Percentiles rank a stretch among this genome's conserved stretches.
Conservation (phyloP, 1,140 invertebrate genomes). For the Phortica variegata region DNA sequence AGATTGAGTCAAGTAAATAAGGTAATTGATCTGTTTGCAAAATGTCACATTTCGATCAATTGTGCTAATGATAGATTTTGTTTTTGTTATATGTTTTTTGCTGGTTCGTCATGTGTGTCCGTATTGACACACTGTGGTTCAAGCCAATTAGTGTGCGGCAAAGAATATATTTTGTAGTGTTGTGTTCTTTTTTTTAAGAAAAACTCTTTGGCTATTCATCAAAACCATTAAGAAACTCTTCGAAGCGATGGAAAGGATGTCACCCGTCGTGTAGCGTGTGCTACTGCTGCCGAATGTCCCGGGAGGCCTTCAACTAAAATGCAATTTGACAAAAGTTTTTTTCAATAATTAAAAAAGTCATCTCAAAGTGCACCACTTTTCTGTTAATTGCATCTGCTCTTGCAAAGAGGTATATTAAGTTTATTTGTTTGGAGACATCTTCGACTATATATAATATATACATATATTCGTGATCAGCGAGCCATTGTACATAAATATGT, state of each 20-base stretch:
- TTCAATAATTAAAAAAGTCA: too few relatives aligned
- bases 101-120: conserved; percentile 34
- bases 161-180: conserved; percentile 22
- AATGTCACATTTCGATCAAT: conserved; percentile 17
- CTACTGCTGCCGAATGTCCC: conserved; percentile 27
- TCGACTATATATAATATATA: too few relatives aligned
- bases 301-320: not conserved
- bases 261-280: conserved; percentile 40
- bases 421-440: too few relatives aligned
- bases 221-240: conserved; percentile 17
- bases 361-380: too few relatives aligned
- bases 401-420: too few relatives aligned
- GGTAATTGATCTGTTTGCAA: conserved; percentile 50
- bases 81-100: conserved; percentile 20
- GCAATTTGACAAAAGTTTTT: too few relatives aligned
- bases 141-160: conserved; percentile 15
- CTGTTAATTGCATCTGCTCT: too few relatives aligned
- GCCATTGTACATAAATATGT: too few relatives aligned
- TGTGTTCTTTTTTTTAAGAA: conserved; percentile 38
- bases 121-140: conserved; percentile 28
- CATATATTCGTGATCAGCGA: too few relatives aligned
- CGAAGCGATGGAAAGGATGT: conserved; percentile 22
- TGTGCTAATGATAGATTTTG: conserved; percentile 35
- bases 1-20: conserved; percentile 10
- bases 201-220: conserved; percentile 36